These are phyloP conservation scores for Odocoileus hemionus DNA, from an alignment of 2,113 vertebrate genomes.

Conservation along the genomic window DNA sequence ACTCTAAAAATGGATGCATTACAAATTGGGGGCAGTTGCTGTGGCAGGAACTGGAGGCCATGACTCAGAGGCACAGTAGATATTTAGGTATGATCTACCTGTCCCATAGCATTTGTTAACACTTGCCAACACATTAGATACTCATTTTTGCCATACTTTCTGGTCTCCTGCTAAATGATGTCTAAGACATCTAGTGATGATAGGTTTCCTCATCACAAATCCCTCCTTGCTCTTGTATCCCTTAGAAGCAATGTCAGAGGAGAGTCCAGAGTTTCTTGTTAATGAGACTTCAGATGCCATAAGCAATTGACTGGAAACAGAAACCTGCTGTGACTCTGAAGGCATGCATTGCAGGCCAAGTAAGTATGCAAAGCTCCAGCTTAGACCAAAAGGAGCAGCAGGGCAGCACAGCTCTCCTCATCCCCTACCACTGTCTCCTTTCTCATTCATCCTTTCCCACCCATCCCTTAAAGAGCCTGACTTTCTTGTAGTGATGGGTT, in stretches of 20 bases:
- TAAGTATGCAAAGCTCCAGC: accelerated
- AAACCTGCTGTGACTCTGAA: accelerated
- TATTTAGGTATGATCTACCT: not conserved
- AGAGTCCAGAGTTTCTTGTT: not conserved
- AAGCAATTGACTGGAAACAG: not conserved
- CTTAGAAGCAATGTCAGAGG: not conserved
- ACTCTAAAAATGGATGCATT: conserved; percentile 11
- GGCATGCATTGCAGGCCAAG: not conserved
- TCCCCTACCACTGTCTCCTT: not conserved
- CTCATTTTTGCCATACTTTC: not conserved
- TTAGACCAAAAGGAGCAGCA: not conserved
- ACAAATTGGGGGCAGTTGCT: not conserved
- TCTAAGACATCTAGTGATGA: not conserved
- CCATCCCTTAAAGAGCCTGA: not conserved
- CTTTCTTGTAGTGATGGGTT: not conserved
- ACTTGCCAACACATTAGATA: not conserved
- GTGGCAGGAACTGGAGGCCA: not conserved
- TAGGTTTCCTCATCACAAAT: not conserved
- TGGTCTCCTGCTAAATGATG: not conserved
- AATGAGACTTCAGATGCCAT: not conserved
- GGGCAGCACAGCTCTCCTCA: not conserved
- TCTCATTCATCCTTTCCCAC: not conserved
- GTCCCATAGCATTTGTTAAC: not conserved
- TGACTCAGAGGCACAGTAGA: not conserved
- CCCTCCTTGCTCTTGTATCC: not conserved